Conservation (phyloP, 64 coral and sea anemone species). For the Actinia tenebrosa region DNA sequence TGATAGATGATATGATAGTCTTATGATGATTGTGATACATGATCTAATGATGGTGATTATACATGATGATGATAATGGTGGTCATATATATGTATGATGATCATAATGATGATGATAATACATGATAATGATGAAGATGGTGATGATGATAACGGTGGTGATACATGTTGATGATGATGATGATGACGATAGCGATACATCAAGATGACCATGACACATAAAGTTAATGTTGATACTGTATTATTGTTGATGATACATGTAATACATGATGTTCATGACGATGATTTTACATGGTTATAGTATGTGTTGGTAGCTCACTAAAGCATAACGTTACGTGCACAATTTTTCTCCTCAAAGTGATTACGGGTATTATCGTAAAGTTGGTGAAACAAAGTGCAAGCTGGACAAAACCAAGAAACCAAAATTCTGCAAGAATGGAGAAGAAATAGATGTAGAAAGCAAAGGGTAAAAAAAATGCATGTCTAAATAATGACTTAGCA, state of each 20-base stretch:
- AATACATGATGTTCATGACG: not conserved
- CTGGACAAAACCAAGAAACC: not conserved
- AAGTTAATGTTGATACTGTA: not conserved
- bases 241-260: not conserved
- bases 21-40: not conserved
- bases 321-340: too few species aligned
- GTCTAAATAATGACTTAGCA: not conserved
- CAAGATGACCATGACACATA: not conserved
- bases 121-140: not conserved
- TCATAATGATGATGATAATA: too few species aligned
- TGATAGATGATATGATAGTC: too few species aligned
- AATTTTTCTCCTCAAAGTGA: constrained; percentile 21
- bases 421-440: constrained; percentile 31
- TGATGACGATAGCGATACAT: not conserved
- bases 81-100: too few species aligned
- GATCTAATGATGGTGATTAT: too few species aligned
- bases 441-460: not conserved
- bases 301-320: too few species aligned
- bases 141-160: not conserved
- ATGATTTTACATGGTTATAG: too few species aligned
- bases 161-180: not conserved
- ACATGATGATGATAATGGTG: too few species aligned
- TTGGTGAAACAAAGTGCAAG: not conserved
- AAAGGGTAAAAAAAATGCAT: constrained; percentile 23
- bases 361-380: constrained; percentile 28